A percentile compares a stretch with the other conserved stretches of the same genome.
These are phyloP conservation scores for Slavum lentiscoides DNA, from an alignment of 2,888 invertebrate genomes.

Conservation along the genomic window DNA sequence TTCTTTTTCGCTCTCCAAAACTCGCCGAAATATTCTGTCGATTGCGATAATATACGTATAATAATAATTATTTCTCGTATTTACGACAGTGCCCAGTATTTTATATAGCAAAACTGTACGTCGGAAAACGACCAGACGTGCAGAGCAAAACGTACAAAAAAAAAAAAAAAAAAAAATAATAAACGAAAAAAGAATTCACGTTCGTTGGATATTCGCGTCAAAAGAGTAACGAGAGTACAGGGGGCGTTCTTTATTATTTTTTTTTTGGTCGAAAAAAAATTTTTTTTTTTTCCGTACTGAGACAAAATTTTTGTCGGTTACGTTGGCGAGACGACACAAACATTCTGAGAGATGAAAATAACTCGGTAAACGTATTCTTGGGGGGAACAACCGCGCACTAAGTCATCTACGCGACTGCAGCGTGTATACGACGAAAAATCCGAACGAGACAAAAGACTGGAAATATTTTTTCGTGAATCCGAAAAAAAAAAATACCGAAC, in stretches of 20 bases:
- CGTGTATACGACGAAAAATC: constrained; percentile 11
- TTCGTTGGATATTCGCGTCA: constrained; percentile 30
- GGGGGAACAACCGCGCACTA: neutral
- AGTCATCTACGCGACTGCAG: too few relatives aligned
- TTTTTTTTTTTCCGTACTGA: constrained; percentile 18
- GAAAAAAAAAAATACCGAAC: constrained; percentile 12
- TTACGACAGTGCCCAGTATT: neutral
- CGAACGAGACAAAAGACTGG: constrained; percentile 45
- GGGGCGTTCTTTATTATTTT: too few relatives aligned
- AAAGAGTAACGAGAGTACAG: constrained; percentile 23
- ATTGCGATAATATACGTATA: too few relatives aligned
- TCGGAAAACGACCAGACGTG: constrained; percentile 24
- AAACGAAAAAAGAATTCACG: constrained; percentile 17
- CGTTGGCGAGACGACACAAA: constrained; percentile 19
- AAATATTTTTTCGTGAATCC: constrained; percentile 40
- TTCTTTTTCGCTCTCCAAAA: too few relatives aligned
- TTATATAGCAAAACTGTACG: neutral
- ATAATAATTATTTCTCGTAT: too few relatives aligned
- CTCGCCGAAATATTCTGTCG: too few relatives aligned
- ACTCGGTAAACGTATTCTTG: neutral
- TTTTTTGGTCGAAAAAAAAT: too few relatives aligned
- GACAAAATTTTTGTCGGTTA: constrained; percentile 45
- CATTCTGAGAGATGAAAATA: constrained; percentile 11
- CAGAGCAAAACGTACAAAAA: constrained; percentile 7
- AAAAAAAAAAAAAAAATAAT: constrained; percentile 5